phyloP scores from a whole-genome alignment of 2,113 vertebrate species.

The Melierax canorus region DNA sequence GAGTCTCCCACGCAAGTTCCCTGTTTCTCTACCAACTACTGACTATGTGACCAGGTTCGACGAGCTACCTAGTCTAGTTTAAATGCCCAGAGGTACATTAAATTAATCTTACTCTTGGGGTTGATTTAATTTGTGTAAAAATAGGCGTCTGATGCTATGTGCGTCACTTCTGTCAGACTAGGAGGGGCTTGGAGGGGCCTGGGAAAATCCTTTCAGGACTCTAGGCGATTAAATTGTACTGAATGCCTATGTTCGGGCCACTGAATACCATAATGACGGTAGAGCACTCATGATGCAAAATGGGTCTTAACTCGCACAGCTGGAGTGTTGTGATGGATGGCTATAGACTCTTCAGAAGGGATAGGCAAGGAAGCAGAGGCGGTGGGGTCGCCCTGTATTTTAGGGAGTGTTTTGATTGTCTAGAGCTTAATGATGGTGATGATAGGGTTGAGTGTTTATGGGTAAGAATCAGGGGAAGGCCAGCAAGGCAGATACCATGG shows the following conservation, averaged over 20 bases:
- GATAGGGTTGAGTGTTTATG: background rate
- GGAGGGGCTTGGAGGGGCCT: background rate
- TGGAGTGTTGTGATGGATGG: background rate
- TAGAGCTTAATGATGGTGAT: no score
- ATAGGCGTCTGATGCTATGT: background rate
- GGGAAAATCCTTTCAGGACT: background rate
- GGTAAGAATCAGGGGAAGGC: background rate
- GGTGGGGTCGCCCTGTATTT: background rate
- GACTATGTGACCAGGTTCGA: background rate
- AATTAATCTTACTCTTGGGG: background rate
- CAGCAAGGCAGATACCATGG: background rate
- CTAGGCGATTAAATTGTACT: background rate
- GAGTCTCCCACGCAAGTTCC: background rate
- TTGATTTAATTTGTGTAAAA: background rate
- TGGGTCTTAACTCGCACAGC: accelerated
- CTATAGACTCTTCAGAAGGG: background rate
- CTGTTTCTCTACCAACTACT: background rate
- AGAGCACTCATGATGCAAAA: background rate
- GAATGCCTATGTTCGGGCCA: background rate
- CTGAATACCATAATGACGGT: background rate
- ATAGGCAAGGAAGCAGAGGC: no score
- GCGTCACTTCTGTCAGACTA: background rate
- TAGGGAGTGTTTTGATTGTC: background rate
- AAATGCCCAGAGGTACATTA: background rate
- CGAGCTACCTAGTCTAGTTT: background rate